Percentiles rank a stretch among this genome's conserved stretches.
Conservation (phyloP, 2,797 vertebrate species). For the Ciconia nigra region DNA sequence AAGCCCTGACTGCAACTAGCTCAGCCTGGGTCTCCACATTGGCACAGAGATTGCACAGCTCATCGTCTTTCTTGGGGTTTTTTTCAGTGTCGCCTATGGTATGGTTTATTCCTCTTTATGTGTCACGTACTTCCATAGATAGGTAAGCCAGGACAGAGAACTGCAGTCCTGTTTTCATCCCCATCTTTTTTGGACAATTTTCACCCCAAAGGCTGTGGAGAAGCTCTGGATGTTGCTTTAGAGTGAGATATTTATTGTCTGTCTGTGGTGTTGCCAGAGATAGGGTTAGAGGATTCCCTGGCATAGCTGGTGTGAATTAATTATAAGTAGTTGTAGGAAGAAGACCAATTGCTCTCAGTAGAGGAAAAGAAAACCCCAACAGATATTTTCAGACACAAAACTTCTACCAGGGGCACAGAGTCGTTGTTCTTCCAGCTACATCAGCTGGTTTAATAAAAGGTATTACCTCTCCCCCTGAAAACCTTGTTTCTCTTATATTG, state of each 20-base stretch:
- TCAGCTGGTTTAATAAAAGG: not conserved
- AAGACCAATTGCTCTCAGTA: not conserved
- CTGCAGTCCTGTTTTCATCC: not conserved
- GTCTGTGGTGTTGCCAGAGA: not conserved
- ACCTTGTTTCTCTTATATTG: not conserved
- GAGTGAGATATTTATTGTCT: not conserved
- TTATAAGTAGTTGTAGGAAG: not conserved
- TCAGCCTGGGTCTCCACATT: not conserved
- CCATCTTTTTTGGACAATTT: not conserved
- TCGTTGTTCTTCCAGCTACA: not conserved
- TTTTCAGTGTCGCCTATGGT: not conserved
- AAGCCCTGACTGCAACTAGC: not conserved
- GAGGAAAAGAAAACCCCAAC: rapidly evolving
- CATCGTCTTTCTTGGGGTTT: rapidly evolving
- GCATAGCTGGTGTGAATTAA: not conserved
- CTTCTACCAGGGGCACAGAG: not conserved
- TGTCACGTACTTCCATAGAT: not conserved
- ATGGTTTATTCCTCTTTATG: not conserved
- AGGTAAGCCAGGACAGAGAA: not conserved
- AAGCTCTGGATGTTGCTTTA: not conserved
- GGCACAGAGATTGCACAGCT: not conserved
- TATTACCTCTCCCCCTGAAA: not conserved
- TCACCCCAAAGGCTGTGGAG: not conserved
- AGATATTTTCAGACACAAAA: not conserved
- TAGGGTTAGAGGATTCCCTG: not conserved